phyloP scores from a whole-genome alignment of 2,888 invertebrate genomes.

The Lydus trimaculatus region DNA sequence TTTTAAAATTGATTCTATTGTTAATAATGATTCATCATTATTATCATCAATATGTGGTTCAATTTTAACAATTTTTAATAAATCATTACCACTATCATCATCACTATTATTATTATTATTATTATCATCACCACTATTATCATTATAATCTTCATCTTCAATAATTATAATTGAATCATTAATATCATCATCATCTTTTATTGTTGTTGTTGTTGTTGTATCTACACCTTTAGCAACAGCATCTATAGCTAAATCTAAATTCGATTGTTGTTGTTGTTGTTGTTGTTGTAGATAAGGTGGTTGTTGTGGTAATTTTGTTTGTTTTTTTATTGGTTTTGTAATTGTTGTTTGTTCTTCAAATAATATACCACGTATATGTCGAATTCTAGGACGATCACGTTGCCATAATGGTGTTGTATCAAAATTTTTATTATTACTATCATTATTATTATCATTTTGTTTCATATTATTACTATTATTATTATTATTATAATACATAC shows the following conservation, averaged over 20 bases:
- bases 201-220: constrained; percentile 12
- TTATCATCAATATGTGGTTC: neutral
- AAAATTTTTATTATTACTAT: constrained; percentile 52
- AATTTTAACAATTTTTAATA: neutral
- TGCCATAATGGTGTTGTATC: constrained; percentile 71
- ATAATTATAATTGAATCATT: neutral
- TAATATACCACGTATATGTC: constrained; percentile 66
- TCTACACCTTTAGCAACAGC: constrained; percentile 44
- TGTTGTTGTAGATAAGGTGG: constrained; percentile 4
- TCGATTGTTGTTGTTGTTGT: constrained; percentile 16
- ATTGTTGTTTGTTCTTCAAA: constrained; percentile 62
- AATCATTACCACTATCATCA: constrained; percentile 10
- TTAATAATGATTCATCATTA: neutral
- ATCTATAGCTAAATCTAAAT: constrained; percentile 52
- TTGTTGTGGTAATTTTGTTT: constrained; percentile 10
- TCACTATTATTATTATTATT: constrained; percentile 20
- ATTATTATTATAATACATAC: constrained; percentile 64
- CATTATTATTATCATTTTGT: constrained; percentile 13
- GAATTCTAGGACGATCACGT: constrained; percentile 62
- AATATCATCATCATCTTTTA: neutral
- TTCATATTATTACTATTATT: too few relatives aligned
- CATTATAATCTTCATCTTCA: neutral
- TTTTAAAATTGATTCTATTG: neutral
- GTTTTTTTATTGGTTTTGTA: constrained; percentile 41
- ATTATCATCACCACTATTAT: constrained; percentile 6